phyloP scores from a whole-genome alignment of 2,113 vertebrate species.

The Corydoras sp. region DNA sequence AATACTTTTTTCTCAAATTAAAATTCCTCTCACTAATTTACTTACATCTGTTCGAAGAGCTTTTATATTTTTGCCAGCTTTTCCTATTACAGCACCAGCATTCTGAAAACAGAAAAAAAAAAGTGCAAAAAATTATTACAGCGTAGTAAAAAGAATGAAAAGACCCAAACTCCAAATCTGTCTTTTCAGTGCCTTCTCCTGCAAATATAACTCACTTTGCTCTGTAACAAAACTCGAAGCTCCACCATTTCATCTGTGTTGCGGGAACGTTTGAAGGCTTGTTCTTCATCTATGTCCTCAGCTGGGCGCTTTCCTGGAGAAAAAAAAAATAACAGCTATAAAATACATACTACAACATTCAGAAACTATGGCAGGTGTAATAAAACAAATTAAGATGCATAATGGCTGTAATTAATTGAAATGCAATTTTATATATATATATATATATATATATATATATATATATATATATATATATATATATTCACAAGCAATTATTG shows the following conservation, averaged over 20 bases:
- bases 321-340: no score
- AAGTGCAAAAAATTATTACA: background rate
- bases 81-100: conserved; percentile 96
- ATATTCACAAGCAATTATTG: no score
- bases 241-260: conserved; percentile 97
- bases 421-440: no score
- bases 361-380: no score
- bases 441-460: no score
- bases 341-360: no score
- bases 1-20: background rate
- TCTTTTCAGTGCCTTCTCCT: no score
- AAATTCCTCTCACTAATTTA: conserved; percentile 45
- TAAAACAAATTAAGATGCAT: no score
- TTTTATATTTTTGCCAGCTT: conserved; percentile 99
- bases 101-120: conserved; percentile 67
- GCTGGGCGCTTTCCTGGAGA: conserved; percentile 89
- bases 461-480: no score
- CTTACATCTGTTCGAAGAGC: conserved; percentile 96
- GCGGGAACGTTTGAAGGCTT: conserved; percentile 93
- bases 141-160: no score
- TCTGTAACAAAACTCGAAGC: conserved; percentile 91
- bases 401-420: no score
- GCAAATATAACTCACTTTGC: conserved; percentile 77
- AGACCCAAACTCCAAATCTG: no score
- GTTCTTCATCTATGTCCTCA: conserved; percentile 96